Evolutionary conservation across 2,888 invertebrate genomes (phyloP).

Genomic region (Agapostemon virescens): DNA sequence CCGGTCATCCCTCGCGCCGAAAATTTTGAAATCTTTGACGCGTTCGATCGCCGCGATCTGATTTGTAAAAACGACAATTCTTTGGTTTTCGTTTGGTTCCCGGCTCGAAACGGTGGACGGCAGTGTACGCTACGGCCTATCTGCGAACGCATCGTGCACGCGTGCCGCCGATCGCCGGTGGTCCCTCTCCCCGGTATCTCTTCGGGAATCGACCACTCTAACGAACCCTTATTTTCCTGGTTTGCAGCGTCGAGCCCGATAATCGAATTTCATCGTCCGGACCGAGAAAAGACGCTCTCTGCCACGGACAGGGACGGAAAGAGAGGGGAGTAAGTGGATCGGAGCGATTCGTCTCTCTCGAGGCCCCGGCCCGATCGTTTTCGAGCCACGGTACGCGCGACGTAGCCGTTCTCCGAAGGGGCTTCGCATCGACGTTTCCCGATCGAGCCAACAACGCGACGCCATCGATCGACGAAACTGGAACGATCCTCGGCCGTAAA

Average conservation of each 20-base stretch:
- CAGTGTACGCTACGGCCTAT: too few relatives aligned
- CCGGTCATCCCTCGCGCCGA: neutral
- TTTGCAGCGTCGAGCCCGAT: constrained; percentile 58
- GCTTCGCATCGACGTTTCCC: neutral
- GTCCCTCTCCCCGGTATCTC: constrained; percentile 3
- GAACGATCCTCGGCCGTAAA: constrained; percentile 22
- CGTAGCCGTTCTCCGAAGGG: neutral
- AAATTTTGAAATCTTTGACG: neutral
- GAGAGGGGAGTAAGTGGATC: constrained; percentile 24
- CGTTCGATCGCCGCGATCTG: neutral
- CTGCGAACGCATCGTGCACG: constrained; percentile 1
- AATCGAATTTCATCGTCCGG: constrained; percentile 41
- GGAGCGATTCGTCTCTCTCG: constrained; percentile 30
- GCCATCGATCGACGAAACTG: constrained; percentile 25
- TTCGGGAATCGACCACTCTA: constrained; percentile 41
- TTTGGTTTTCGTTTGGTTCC: neutral
- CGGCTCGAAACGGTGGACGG: neutral
- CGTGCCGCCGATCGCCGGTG: neutral
- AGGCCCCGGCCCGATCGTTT: constrained; percentile 3
- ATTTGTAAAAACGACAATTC: neutral
- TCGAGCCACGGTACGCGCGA: neutral
- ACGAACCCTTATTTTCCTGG: constrained; percentile 47
- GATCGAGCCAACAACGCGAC: neutral
- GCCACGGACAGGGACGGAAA: constrained; percentile 5
- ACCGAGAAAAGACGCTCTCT: constrained; percentile 45